Percentiles rank a stretch among this genome's conserved stretches.
These are phyloP conservation scores for Bostrychus sinensis DNA, from an alignment of 2,113 vertebrate species.

Conservation along the genomic window DNA sequence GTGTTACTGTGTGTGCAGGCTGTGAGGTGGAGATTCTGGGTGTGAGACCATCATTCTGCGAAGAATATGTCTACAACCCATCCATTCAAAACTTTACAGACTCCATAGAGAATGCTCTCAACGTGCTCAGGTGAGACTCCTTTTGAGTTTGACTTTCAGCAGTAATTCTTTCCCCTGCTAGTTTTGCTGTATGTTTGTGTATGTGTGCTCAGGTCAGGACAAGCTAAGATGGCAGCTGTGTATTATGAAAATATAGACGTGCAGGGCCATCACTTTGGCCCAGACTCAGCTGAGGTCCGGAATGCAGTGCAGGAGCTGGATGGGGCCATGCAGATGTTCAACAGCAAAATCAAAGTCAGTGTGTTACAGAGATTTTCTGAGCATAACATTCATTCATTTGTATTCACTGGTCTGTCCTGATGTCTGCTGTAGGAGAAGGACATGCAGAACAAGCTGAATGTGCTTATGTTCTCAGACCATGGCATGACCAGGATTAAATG, in stretches of 20 bases:
- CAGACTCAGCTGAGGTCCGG: constrained; percentile 83
- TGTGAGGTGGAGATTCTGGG: constrained; percentile 94
- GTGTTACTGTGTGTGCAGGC: constrained; percentile 73
- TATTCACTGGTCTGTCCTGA: neutral
- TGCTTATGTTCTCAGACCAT: constrained; percentile 93
- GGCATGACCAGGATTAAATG: constrained; percentile 94
- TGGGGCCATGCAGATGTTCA: constrained; percentile 82
- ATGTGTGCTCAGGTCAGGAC: constrained; percentile 49
- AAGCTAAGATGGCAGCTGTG: constrained; percentile 85
- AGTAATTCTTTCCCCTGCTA: neutral
- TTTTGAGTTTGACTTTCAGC: no score
- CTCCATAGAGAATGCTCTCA: constrained; percentile 83
- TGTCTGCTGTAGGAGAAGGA: constrained; percentile 79
- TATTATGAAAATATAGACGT: constrained; percentile 93
- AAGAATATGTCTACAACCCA: constrained; percentile 85
- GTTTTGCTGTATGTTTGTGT: constrained; percentile 1
- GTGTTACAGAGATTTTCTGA: no score
- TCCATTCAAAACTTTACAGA: constrained; percentile 84
- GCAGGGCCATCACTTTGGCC: constrained; percentile 92
- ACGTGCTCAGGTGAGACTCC: constrained; percentile 84
- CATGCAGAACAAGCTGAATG: constrained; percentile 82
- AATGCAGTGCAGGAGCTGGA: constrained; percentile 83
- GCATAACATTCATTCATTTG: no score
- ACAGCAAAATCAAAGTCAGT: constrained; percentile 85
- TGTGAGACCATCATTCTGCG: constrained; percentile 86